Evolutionary conservation across 2,888 invertebrate species (phyloP).

Genomic region (Ernsta delagoae): DNA sequence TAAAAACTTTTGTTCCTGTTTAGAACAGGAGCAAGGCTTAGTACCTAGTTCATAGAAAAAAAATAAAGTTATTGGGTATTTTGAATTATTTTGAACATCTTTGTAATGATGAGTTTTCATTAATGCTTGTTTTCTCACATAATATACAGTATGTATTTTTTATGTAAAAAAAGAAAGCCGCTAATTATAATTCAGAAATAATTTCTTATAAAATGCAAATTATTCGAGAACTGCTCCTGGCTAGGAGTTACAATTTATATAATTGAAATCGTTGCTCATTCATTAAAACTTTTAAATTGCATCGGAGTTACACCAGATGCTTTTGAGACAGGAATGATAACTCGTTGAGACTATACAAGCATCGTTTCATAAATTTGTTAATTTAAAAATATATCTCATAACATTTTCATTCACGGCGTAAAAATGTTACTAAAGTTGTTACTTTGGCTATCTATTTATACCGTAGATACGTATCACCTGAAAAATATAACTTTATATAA

Average conservation of each 20-base stretch:
- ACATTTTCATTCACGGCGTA: conserved; percentile 12
- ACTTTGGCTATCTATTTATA: too few relatives aligned
- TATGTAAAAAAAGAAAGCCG: background rate
- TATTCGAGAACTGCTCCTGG: background rate
- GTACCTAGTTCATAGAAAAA: too few relatives aligned
- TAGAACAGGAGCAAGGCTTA: too few relatives aligned
- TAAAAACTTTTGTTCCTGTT: too few relatives aligned
- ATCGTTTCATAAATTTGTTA: conserved; percentile 26
- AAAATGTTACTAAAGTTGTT: background rate
- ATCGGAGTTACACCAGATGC: conserved; percentile 25
- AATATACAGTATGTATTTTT: too few relatives aligned
- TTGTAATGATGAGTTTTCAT: too few relatives aligned
- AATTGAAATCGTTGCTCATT: conserved; percentile 32
- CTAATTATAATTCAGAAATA: too few relatives aligned
- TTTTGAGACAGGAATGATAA: conserved; percentile 26
- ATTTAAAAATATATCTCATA: conserved; percentile 23
- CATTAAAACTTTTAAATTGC: conserved; percentile 36
- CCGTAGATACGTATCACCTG: too few relatives aligned
- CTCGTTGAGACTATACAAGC: conserved; percentile 28
- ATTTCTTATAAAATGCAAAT: conserved; percentile 3
- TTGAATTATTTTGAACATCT: too few relatives aligned
- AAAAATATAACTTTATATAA: too few relatives aligned
- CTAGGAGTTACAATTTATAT: conserved; percentile 8
- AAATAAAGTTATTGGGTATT: too few relatives aligned
- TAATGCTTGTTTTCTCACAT: too few relatives aligned